phyloP scores from a whole-genome alignment of 1,140 invertebrate species.

The Conopomorpha cramerella region DNA sequence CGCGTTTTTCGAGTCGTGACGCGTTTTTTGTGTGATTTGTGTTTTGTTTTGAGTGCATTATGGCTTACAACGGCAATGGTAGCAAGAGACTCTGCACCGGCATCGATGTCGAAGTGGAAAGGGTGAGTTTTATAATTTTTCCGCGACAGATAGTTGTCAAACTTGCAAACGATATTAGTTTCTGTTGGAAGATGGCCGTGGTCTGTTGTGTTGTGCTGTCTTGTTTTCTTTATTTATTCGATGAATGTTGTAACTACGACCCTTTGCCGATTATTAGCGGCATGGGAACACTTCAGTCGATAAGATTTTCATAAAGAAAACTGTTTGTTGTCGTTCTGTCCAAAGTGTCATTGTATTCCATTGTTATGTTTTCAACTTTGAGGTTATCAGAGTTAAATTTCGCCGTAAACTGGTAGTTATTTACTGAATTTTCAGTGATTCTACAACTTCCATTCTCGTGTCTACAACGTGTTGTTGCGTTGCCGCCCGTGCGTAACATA shows the following conservation, averaged over 20 bases:
- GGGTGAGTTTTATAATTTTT: constrained; percentile 32
- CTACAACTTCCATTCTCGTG: neutral
- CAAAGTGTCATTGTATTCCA: neutral
- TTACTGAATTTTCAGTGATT: neutral
- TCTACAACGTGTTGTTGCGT: no score
- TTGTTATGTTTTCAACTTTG: neutral
- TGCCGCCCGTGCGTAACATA: no score
- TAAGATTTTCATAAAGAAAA: no score
- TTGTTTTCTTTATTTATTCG: constrained; percentile 20
- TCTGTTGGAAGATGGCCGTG: constrained; percentile 48
- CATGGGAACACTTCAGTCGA: no score
- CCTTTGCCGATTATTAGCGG: neutral
- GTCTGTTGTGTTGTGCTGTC: constrained; percentile 31
- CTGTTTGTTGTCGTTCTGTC: no score
- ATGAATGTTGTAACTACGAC: neutral
- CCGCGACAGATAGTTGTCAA: constrained; percentile 16
- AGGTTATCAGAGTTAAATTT: neutral
- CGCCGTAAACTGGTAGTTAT: neutral
- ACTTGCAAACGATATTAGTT: constrained; percentile 18
- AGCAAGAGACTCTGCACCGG: constrained; percentile 56
- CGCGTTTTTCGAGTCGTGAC: constrained; percentile 22
- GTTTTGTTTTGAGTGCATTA: constrained; percentile 55
- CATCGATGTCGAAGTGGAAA: constrained; percentile 51
- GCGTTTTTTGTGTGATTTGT: constrained; percentile 56
- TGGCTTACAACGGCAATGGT: constrained; percentile 60